Base-by-base conservation (phyloP, 2,888 invertebrate genomes). In the Pyrocoelia pectoralis region DNA sequence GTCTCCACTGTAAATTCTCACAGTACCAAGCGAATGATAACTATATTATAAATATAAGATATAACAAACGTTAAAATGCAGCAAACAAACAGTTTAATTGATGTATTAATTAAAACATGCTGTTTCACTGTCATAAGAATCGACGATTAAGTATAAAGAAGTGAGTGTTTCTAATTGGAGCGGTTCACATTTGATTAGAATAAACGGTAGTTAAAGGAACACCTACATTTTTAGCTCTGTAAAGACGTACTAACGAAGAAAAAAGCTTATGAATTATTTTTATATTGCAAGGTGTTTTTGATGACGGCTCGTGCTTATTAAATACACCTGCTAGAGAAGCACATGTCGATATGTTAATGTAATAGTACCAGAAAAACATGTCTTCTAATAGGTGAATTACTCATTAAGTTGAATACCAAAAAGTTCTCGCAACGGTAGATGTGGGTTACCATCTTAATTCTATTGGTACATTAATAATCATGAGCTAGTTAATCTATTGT, bases 281-380 rank as follows among this genome's bases (percentile, higher is more conserved):
- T 57, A 75, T 72, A 74, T 73, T 73, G 72, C 76, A 76, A 77
- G 76, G 75, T 75, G 76, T 72, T 74, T 68, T 65, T 50, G 61
- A 67, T 72, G 68, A 68, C 74, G 77, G 76, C 77, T 74, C 76
- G 78, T 77, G 77, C 74, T 69, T 61, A 54, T 67, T 66, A 61
- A 46, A 63, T 71, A 68, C 74, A 74, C 74, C 74, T 74, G 74
- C 66, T 62, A 66, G 65, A 72, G 56, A 59, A 49, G 65, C 77
- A 77, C 74, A 77, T 77, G 77, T 77, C 74, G 72, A 77, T 77
- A 78, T 78, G 77, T 73, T 76, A 77, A 77, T 77, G 72, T 70
- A 69, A 72, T 72, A 68, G 69, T 67, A 69, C 61, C 59, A 67
- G 61, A 64, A 65, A 66, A 59, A 68, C 61, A 53, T 61, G 64